Percentiles rank a stretch among this genome's conserved stretches.
Conservation (phyloP, 2,888 invertebrate species). For the Lepidochrysops patricia region DNA sequence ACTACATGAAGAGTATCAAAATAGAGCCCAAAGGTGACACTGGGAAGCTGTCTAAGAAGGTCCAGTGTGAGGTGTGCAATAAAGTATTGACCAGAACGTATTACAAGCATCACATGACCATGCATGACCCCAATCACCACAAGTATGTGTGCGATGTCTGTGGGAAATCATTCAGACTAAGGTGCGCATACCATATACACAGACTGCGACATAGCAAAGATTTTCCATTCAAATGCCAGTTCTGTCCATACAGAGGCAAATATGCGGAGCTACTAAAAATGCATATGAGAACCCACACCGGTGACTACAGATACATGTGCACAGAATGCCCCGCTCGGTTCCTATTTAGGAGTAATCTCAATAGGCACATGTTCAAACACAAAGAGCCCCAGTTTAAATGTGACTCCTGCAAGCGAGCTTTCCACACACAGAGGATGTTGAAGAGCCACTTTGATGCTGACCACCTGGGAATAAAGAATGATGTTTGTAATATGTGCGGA, state of each 20-base stretch:
- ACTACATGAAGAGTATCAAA: background rate
- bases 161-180: constrained; percentile 34
- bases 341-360: constrained; percentile 39
- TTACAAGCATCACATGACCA: constrained; percentile 34
- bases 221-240: constrained; percentile 34
- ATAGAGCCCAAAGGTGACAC: background rate
- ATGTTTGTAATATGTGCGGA: constrained; percentile 41
- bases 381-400: constrained; percentile 40
- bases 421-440: constrained; percentile 36
- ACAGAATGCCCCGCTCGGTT: constrained; percentile 40
- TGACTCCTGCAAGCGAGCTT: constrained; percentile 38
- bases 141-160: constrained; percentile 38
- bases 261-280: constrained; percentile 33
- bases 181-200: constrained; percentile 38
- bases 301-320: constrained; percentile 41
- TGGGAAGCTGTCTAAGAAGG: constrained; percentile 27
- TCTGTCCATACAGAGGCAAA: constrained; percentile 37
- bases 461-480: constrained; percentile 42
- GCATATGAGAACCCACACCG: constrained; percentile 37
- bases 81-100: constrained; percentile 35
- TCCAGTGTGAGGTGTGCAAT: constrained; percentile 34
- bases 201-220: constrained; percentile 34
- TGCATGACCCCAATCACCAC: constrained; percentile 36
- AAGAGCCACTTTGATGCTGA: constrained; percentile 39
- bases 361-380: constrained; percentile 37